Base-by-base conservation (phyloP, 1,140 invertebrate genomes). In the Drosophila arizonae region DNA sequence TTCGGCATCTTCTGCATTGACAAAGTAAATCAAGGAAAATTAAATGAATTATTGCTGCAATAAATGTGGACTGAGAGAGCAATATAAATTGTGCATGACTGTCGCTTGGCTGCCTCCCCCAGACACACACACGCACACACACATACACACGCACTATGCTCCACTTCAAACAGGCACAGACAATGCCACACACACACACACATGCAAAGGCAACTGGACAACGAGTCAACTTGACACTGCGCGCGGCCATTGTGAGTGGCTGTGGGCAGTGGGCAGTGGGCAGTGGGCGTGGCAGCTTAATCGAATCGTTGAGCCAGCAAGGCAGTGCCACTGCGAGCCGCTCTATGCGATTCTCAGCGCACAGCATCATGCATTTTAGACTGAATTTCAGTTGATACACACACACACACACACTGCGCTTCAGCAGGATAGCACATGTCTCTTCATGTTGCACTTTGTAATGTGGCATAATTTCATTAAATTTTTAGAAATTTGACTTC, bases 11-110 rank as follows among this genome's bases (percentile, higher is more conserved):
- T 24, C 43, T 36, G 68, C 65, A 79, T 77, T 85, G 81, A 80
- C 78, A 81, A 81, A 87, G 84, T 87, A 87, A 87, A 87, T 87
- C 82, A 88, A 74, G 76, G 67, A 77, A 88, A 87, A 87, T 87
- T 87, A 88, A 88, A 88, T 88, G 82, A 87, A 87, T 87, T 87
- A 87, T 87, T 82, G 84, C 84, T 70, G 84, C 82, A 87, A 88
- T 87, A 87, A 87, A 87, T 88, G 82, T 82, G 79, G 79, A 65
- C 70, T 58, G 39, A 4, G 72, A 57, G 72, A 57, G 54, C 80
- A 72, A 79, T 82, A 86, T 86, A 86, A 82, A 82, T 81, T 78
- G 79, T 86, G 61, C 68, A 77, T 66, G 64, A 65, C 56, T 60
- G 70, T 39, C 50, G 48, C 52, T 41, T 61, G 41, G 50, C 6